Conservation (phyloP, 2,113 vertebrate species). For the Telmatochromis sp. region DNA sequence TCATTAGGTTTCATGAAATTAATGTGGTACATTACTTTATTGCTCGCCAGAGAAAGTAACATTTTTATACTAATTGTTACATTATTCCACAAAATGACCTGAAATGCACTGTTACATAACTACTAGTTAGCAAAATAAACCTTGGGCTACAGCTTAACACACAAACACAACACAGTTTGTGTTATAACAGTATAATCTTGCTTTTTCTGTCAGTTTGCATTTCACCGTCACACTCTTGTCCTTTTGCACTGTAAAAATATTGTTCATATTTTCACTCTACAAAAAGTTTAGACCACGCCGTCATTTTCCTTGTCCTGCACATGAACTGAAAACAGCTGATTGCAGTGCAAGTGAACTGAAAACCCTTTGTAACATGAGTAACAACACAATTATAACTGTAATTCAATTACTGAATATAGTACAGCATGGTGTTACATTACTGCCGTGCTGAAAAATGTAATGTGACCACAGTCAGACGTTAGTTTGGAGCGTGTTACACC, state of each 20-base stretch:
- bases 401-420: not conserved
- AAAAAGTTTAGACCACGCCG: not conserved
- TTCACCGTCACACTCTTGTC: not conserved
- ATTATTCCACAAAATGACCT: not conserved
- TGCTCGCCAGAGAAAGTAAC: not conserved
- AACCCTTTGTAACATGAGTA: not conserved
- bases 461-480: not conserved
- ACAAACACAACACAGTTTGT: not conserved
- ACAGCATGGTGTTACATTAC: not conserved
- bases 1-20: not conserved
- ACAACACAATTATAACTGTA: not conserved
- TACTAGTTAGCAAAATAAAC: not conserved
- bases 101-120: not conserved
- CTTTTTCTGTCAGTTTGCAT: not conserved
- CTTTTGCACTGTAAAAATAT: not conserved
- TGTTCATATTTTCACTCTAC: not conserved
- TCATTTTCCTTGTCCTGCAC: not conserved
- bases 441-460: not conserved
- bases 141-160: not conserved
- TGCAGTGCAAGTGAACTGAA: not conserved
- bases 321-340: not conserved
- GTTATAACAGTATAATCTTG: not conserved
- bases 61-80: not conserved
- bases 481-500: not conserved
- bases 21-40: not conserved